Evolutionary conservation across 2,797 vertebrate genomes (phyloP).

Genomic region (Astyanax mexicanus): DNA sequence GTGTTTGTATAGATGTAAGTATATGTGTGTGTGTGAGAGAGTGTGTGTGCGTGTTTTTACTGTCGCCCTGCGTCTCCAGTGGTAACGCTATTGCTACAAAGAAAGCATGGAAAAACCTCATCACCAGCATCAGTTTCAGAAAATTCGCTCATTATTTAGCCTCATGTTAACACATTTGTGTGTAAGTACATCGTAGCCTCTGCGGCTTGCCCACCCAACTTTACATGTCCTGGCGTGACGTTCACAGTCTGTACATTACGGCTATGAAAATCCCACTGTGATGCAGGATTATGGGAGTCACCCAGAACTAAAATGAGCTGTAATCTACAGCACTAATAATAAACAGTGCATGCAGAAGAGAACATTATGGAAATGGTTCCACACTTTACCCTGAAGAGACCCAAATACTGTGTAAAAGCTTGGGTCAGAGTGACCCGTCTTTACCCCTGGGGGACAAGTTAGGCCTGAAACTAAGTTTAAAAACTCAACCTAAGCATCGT

Average conservation of each 20-base stretch:
- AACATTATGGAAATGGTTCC: conserved; percentile 7
- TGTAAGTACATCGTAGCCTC: conserved; percentile 24
- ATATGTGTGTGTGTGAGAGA: conserved; percentile 34
- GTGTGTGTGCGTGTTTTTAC: conserved; percentile 44
- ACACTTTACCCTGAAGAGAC: background rate
- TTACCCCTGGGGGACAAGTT: background rate
- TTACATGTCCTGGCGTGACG: conserved; percentile 29
- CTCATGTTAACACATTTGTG: conserved; percentile 34
- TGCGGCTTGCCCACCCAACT: conserved; percentile 22
- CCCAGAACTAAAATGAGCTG: conserved; percentile 44
- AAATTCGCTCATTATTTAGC: conserved; percentile 23
- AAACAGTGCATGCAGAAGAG: conserved; percentile 39
- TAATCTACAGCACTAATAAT: conserved; percentile 40
- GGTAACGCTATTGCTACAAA: conserved; percentile 45
- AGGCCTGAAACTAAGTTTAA: background rate
- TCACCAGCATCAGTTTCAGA: conserved; percentile 46
- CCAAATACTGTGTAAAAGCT: background rate
- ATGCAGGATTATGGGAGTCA: conserved; percentile 31
- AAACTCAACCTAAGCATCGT: background rate
- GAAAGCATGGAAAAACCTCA: conserved; percentile 47
- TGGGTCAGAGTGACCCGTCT: background rate
- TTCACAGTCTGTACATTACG: conserved; percentile 23
- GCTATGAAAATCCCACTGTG: conserved; percentile 34
- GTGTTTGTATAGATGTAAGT: conserved; percentile 55
- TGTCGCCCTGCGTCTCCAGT: conserved; percentile 35